Percentiles rank a stretch among this genome's conserved stretches.
These are phyloP conservation scores for Ciona savignyi DNA, from an alignment of 23 tunicate species.

Conservation along the genomic window DNA sequence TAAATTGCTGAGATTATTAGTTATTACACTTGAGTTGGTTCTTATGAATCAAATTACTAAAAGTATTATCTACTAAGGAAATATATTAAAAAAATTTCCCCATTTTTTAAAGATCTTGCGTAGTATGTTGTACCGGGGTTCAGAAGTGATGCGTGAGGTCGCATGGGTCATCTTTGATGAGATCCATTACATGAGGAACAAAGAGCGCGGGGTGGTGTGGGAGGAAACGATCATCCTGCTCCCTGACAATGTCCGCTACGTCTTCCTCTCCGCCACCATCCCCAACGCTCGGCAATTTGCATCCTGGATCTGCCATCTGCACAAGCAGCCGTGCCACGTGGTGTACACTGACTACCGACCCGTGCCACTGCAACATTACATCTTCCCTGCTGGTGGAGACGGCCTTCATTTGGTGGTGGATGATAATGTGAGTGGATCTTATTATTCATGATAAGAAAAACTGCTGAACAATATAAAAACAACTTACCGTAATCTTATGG, in stretches of 20 bases:
- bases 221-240: constrained; percentile 90
- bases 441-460: too few species aligned
- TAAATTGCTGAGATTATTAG: too few species aligned
- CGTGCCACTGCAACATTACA: constrained; percentile 85
- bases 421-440: constrained; percentile 70
- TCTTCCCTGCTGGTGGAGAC: constrained; percentile 92
- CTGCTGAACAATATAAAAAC: too few species aligned
- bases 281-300: constrained; percentile 93
- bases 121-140: constrained; percentile 87
- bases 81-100: not conserved
- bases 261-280: constrained; percentile 85
- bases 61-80: too few species aligned
- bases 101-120: constrained; percentile 46
- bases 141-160: constrained; percentile 91
- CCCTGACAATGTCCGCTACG: constrained; percentile 90
- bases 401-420: constrained; percentile 90
- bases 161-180: constrained; percentile 98
- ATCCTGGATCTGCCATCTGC: constrained; percentile 86
- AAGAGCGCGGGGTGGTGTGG: constrained; percentile 93
- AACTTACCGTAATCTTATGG: too few species aligned
- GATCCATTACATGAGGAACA: constrained; percentile 95
- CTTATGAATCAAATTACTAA: not conserved
- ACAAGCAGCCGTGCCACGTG: constrained; percentile 90
- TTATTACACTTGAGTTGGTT: not conserved
- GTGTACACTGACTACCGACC: constrained; percentile 95